Base-by-base conservation (phyloP, 2,113 vertebrate species). In the Oxyura jamaicensis region DNA sequence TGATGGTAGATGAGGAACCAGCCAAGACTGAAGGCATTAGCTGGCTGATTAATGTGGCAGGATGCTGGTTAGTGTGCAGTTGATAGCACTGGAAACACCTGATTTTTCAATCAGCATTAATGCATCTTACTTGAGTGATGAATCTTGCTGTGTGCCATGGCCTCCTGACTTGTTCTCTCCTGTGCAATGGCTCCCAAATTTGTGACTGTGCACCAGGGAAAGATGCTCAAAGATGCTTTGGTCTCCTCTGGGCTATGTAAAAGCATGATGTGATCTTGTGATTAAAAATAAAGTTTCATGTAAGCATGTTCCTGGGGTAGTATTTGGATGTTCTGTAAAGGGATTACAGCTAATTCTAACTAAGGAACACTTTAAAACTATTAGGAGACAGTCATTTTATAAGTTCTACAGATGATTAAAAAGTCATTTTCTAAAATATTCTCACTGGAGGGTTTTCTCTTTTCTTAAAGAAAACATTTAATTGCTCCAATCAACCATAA, bases 371-470 rank as follows among this genome's bases (percentile, higher is more conserved):
- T 98, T 98, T 98, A 98, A 98, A 98, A 98, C 97, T 97, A 98
- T 98, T 98, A 98, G 96, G 96, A 98, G 98, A 98, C 96, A 98
- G 97, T 98, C 98, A 98, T 98, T 98, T 89, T 98, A 98, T 95
- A 98, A 97, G 97, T 98, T 98, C 97, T 98, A 98, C 91, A 97
- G 98, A 99, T 98, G 98, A 99, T 99, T 99, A 99, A 99, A 99
- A 99, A 99, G 98, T 98, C 97, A 98, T 99, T 99, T 99, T 98
- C 99, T 99, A 98, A 99, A 99, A 98, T 99, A 99, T 99, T 99
- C 99, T 99, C 99, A 98, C 97, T 99, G 98, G 99, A 99, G 98
- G 3, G 13, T 85, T 95, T 97, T 96, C 90, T 33, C 94, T 98
- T 96, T 93, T 96, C 76, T 96, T 71, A 92, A 98, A 98, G 97